phyloP scores from a whole-genome alignment of 2,797 vertebrate genomes.

The Okamejei kenojei region DNA sequence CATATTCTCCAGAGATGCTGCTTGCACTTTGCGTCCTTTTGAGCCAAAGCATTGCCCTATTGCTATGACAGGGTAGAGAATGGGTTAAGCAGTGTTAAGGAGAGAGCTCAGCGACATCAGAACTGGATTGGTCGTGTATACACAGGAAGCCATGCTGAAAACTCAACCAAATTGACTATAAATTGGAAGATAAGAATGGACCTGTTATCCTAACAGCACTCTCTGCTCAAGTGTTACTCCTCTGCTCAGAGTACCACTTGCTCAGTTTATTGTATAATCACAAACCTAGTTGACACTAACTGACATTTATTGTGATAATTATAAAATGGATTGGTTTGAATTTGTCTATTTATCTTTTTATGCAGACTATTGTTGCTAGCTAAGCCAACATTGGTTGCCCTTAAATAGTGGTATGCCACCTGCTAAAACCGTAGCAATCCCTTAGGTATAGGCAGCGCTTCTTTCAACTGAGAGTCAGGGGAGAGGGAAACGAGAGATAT shows the following conservation, averaged over 20 bases:
- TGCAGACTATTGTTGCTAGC: no score
- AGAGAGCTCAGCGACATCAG: background rate
- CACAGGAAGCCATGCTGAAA: background rate
- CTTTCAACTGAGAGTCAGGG: no score
- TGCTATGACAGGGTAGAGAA: background rate
- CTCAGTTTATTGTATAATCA: background rate
- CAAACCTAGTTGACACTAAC: background rate
- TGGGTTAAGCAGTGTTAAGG: background rate
- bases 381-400: no score
- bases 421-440: no score
- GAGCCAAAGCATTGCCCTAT: no score
- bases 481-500: no score
- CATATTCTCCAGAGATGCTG: no score
- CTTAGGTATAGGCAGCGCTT: no score
- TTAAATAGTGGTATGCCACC: no score
- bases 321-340: background rate
- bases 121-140: background rate
- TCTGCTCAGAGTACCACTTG: background rate
- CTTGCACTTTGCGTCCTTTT: no score
- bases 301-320: background rate
- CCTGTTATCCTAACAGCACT: background rate
- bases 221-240: background rate
- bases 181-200: background rate
- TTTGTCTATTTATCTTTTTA: no score
- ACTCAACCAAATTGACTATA: background rate